A percentile compares a stretch with the other conserved stretches of the same genome.
phyloP scores from a whole-genome alignment of 2,113 vertebrate species.

The Ornithorhynchus anatinus region DNA sequence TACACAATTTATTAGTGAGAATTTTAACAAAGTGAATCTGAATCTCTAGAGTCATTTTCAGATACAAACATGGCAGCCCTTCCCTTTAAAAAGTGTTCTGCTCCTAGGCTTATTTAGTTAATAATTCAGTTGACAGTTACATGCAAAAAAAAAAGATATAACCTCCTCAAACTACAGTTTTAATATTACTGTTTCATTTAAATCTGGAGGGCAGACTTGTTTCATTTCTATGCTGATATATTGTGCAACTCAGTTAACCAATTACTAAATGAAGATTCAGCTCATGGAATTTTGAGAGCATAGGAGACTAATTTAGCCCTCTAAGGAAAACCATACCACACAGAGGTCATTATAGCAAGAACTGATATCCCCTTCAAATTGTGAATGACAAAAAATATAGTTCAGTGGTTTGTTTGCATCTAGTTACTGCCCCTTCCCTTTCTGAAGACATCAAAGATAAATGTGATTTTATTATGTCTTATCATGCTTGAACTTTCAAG shows the following conservation, averaged over 20 bases:
- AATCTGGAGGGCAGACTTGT: no score
- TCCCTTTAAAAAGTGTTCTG: no score
- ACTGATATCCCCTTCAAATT: not conserved
- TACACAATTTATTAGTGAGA: no score
- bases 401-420: not conserved
- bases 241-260: not conserved
- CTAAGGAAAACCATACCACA: not conserved
- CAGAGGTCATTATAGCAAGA: not conserved
- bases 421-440: not conserved
- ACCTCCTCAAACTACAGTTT: no score
- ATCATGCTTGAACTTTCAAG: not conserved
- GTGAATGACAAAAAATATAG: not conserved
- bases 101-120: no score
- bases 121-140: no score
- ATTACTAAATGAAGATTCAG: not conserved
- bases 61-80: no score
- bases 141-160: no score
- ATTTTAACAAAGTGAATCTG: no score
- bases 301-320: not conserved
- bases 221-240: no score
- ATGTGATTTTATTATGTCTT: slow-evolving; percentile 3
- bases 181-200: no score
- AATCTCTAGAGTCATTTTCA: no score
- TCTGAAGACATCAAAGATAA: not conserved
- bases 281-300: not conserved